Base-by-base conservation (phyloP, 2,888 invertebrate species). In the Amorpha juglandis region DNA sequence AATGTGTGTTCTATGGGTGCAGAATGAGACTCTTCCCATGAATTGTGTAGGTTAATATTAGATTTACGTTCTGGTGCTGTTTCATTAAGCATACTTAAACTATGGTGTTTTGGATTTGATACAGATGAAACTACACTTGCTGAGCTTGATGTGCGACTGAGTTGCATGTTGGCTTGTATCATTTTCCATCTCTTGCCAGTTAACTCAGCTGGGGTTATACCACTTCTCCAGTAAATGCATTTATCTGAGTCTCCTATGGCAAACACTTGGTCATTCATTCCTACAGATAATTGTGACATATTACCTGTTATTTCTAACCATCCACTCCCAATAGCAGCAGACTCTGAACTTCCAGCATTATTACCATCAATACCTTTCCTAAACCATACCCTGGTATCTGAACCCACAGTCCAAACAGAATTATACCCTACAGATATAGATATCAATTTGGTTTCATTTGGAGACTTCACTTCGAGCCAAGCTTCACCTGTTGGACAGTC, bases 251-350 rank as follows among this genome's bases (percentile, higher is more conserved):
- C 95, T 7, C 98, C 98, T 74, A 98, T 95, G 12, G 96, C 98
- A 94, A 97, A 98, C 11, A 97, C 96, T 94, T 98, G 98, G 90
- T 98, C 98, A 89, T 97, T 97, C 14, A 96, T 94, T 45, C 98
- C 96, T 67, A 98, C 96, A n/a, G 97, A 96, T 62, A 98, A 94
- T 80, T 96, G 94, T 27, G 95, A 94, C 95, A 98, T 97, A 83
- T 96, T 95, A 58, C 97, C 98, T 69, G 97, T 96, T 95, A 98
- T 98, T 93, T 98, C 97, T 38, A 98, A 95, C 98, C 98, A 98
- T 35, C 97, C 96, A 79, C 94, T 96, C 6, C 98, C 98, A 77
- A 95, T 95, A 9, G 97, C 97, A 67, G 96, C 93, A 81, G 96
- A 95, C 86, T 97, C 97, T 76, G 96, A 96, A 69, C 95, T 93